A percentile compares a stretch with the other conserved stretches of the same genome.
These are phyloP conservation scores for Halesus radiatus DNA, from an alignment of 1,140 invertebrate species.

Conservation along the genomic window DNA sequence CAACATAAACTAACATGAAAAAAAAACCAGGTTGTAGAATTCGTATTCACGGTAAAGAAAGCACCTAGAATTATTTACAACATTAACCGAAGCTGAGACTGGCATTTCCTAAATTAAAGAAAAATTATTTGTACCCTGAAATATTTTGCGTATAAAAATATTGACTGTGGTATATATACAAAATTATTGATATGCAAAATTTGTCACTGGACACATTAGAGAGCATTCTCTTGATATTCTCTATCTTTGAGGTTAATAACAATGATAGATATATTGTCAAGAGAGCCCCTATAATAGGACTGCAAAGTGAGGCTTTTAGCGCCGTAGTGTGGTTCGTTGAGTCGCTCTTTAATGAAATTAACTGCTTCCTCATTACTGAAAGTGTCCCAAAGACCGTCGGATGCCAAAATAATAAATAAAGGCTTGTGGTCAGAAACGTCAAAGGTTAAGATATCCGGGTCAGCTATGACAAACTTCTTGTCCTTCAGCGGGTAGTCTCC, in stretches of 20 bases:
- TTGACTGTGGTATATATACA: slow-evolving; percentile 23
- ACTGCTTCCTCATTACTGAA: slow-evolving; percentile 95
- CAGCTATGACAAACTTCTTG: slow-evolving; percentile 92
- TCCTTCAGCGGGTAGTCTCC: slow-evolving; percentile 97
- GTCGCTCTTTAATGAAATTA: slow-evolving; percentile 84
- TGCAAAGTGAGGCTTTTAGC: slow-evolving; percentile 91
- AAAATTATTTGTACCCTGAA: slow-evolving; percentile 44
- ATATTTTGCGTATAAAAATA: slow-evolving; percentile 25
- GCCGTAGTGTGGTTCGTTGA: slow-evolving; percentile 88
- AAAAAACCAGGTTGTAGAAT: no score
- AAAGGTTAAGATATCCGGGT: slow-evolving; percentile 96
- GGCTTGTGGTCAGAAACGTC: slow-evolving; percentile 88
- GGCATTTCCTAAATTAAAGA: neutral
- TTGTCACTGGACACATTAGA: neutral
- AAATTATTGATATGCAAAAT: slow-evolving; percentile 26
- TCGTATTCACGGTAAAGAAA: no score
- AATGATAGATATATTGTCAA: slow-evolving; percentile 96
- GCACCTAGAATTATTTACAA: no score
- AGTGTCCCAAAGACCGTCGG: slow-evolving; percentile 97
- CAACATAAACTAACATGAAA: no score
- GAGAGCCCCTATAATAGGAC: slow-evolving; percentile 92
- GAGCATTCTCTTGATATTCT: slow-evolving; percentile 56
- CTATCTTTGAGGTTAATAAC: slow-evolving; percentile 87
- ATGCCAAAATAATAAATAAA: slow-evolving; percentile 91
- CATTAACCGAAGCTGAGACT: no score